Evolutionary conservation across 64 coral and sea anemone species (phyloP).

Genomic region (Orbicella faveolata): DNA sequence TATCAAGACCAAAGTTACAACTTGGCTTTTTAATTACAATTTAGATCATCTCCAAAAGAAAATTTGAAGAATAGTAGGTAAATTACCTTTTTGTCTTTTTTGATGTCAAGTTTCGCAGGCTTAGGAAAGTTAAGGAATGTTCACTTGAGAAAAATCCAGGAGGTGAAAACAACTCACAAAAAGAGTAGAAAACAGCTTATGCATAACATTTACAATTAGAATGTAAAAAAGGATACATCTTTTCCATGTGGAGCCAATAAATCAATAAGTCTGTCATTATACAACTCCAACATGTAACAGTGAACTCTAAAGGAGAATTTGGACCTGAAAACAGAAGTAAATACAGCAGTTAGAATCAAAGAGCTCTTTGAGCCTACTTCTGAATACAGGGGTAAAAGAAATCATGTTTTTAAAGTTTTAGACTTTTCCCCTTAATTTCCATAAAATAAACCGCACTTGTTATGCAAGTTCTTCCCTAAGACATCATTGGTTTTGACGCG

Average conservation of each 20-base stretch:
- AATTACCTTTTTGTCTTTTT: slow-evolving; percentile 98
- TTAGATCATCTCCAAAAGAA: neutral
- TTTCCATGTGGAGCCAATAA: slow-evolving; percentile 67
- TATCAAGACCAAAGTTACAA: neutral
- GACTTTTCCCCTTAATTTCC: no score
- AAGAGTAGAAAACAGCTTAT: neutral
- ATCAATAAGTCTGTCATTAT: slow-evolving; percentile 93
- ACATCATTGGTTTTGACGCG: no score
- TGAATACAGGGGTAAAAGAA: neutral
- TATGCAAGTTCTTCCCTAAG: no score
- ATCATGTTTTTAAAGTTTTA: no score
- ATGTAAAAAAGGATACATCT: slow-evolving; percentile 67
- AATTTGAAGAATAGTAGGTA: neutral
- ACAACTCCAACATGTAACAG: slow-evolving; percentile 94
- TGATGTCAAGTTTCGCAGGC: slow-evolving; percentile 91
- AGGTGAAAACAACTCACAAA: neutral
- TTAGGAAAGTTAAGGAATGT: slow-evolving; percentile 59
- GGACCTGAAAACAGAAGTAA: slow-evolving; percentile 44
- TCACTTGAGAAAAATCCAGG: neutral
- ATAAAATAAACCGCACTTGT: no score
- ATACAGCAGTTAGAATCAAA: neutral
- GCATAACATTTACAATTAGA: neutral
- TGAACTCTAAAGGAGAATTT: slow-evolving; percentile 91
- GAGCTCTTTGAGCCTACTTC: neutral
- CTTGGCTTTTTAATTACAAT: neutral